Conservation (phyloP, 2,113 vertebrate species). For the Takifugu bimaculatus region DNA sequence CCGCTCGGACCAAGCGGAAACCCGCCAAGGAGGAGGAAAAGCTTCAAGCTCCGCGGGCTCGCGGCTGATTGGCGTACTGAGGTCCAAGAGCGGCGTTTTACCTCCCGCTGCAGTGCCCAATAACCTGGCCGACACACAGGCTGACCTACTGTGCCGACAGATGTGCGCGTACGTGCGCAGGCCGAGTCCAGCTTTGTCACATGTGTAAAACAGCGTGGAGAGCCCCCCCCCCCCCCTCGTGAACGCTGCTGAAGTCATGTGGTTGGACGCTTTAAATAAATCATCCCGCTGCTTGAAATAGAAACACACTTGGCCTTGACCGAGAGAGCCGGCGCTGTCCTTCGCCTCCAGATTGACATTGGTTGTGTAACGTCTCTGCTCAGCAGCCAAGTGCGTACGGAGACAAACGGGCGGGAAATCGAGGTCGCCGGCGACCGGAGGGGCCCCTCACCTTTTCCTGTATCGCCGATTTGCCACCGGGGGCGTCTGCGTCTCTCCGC, state of each 20-base stretch:
- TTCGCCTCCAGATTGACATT: constrained; percentile 23
- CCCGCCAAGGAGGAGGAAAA: constrained; percentile 33
- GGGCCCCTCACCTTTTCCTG: constrained; percentile 4
- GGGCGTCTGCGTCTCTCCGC: not conserved
- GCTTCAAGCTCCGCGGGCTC: constrained; percentile 17
- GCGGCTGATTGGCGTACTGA: constrained; percentile 20
- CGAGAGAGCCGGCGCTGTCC: constrained; percentile 21
- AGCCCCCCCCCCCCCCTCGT: constrained; percentile 18
- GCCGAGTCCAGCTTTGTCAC: not conserved
- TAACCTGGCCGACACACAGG: not conserved
- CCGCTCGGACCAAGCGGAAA: constrained; percentile 11
- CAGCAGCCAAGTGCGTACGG: constrained; percentile 5
- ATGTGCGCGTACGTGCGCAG: not conserved
- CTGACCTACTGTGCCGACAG: not conserved
- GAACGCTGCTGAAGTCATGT: constrained; percentile 56
- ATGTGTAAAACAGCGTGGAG: constrained; percentile 9
- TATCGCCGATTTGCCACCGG: not conserved
- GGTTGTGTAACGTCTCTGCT: constrained; percentile 20
- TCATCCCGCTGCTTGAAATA: constrained; percentile 66
- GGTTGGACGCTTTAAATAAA: constrained; percentile 70
- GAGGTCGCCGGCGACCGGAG: constrained; percentile 20
- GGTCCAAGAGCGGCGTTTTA: not conserved
- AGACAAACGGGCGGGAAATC: constrained; percentile 12
- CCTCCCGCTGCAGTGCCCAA: too few species aligned
- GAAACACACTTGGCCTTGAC: constrained; percentile 59